Evolutionary conservation across 2,797 vertebrate species (phyloP), one percentile per base, ranked within the genome.

Genomic region (Protosalanx chinensis): DNA sequence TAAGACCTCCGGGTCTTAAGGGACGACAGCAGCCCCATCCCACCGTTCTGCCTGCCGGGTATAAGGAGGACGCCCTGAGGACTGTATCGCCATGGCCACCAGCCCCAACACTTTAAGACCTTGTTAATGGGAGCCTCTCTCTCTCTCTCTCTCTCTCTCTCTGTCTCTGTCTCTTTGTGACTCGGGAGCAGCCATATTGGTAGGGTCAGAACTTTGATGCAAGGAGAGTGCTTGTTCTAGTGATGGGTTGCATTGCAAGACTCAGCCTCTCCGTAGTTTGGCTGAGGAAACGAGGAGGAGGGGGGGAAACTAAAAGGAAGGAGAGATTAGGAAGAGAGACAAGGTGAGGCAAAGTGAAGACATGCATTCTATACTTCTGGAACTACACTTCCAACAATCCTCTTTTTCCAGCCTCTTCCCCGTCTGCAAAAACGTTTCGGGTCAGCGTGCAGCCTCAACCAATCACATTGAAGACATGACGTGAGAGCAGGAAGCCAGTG

Each of bases 401-500:
- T 71, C 58, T 23, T 15, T 6, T 57, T 61, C 32, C 62, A 27
- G 49, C 35, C 60, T 10, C 60, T 53, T 67, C 49, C 49, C 41
- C 46, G 23, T 56, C 63, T 27, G 5, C 2, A 5, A 35, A 65
- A 41, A 65, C 68, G 89, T 91, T 91, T 86, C 84, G 82, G 18
- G 73, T 90, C 90, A 90, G 89, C 91, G 90, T 90, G 90, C 92
- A 91, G 71, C 77, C 49, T 79, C 30, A 81, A 77, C 77, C 69
- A 92, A 75, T 91, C 86, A 79, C 15, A 57, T 15, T 6, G 89
- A 92, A 72, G 72, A 10, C n/a, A 61, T 27, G 59, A 68, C 63
- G 57, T 66, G 72, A 82, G 61, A 70, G 87, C 87, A 88, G 88
- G 85, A 91, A 91, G 93, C 90, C 92, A 95, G 94, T 94, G 92